These are phyloP conservation scores for Zelostemma sp. DNA, from an alignment of 1,140 invertebrate genomes.

Conservation along the genomic window DNA sequence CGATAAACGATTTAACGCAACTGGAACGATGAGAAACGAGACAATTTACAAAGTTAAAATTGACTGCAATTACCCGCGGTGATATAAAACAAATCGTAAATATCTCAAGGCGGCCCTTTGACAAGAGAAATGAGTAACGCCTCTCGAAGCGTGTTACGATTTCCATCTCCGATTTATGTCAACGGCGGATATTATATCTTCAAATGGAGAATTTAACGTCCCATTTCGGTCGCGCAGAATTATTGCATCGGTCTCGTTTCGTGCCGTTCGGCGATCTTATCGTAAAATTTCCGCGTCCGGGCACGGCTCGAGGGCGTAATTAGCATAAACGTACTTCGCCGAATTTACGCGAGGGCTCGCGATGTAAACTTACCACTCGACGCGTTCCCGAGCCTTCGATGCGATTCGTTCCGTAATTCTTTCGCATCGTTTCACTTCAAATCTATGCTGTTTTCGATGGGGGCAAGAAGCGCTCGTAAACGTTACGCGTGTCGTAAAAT, in stretches of 20 bases:
- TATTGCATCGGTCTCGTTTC: background rate
- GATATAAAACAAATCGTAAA: background rate
- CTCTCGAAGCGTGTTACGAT: background rate
- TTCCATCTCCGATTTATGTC: background rate
- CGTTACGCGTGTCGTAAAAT: background rate
- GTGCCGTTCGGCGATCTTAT: background rate
- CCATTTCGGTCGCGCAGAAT: background rate
- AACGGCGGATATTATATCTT: background rate
- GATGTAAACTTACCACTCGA: background rate
- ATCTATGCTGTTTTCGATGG: no score
- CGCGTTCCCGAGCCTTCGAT: background rate
- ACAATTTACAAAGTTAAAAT: background rate
- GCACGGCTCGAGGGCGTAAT: background rate
- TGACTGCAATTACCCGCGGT: background rate
- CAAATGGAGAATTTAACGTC: background rate
- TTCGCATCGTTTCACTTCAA: background rate
- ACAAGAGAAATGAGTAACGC: background rate
- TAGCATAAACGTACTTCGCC: background rate
- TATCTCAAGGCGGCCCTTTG: background rate
- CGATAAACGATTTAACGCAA: no score
- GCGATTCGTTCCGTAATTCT: background rate
- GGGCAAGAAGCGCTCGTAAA: no score
- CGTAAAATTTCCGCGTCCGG: conserved; percentile 2
- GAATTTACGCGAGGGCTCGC: background rate
- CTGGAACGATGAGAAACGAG: no score